Evolutionary conservation across 2,113 vertebrate genomes (phyloP).

Genomic region (Eurypyga helias): DNA sequence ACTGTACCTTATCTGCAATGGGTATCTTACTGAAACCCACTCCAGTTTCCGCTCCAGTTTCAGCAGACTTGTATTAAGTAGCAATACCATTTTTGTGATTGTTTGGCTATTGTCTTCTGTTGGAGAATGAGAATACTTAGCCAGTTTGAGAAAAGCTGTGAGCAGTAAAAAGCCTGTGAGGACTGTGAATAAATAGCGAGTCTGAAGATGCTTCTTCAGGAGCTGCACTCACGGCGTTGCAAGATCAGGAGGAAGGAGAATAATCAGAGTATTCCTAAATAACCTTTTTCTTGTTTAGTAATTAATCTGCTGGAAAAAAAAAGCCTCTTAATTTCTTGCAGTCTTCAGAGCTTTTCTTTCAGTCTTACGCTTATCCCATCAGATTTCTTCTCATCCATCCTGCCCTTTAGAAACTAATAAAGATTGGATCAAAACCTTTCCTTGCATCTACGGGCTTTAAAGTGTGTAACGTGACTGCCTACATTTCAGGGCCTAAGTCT

Average conservation of each 20-base stretch:
- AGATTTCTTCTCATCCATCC: constrained; percentile 41
- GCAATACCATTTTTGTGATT: background rate
- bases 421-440: constrained; percentile 40
- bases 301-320: constrained; percentile 39
- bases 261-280: constrained; percentile 21
- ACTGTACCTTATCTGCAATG: background rate
- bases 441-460: constrained; percentile 15
- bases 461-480: background rate
- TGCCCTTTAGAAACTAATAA: constrained; percentile 67
- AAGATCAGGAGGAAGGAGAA: background rate
- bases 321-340: constrained; percentile 36
- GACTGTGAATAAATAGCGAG: background rate
- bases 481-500: background rate
- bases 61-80: background rate
- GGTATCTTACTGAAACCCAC: background rate
- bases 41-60: background rate
- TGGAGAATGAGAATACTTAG: background rate
- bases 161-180: background rate
- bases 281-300: constrained; percentile 51
- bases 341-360: constrained; percentile 48
- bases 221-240: background rate
- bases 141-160: background rate
- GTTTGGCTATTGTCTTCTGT: background rate
- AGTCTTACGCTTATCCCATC: constrained; percentile 22
- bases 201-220: background rate